Conservation (phyloP, 2,113 vertebrate species). For the Triplophysa tibetana region DNA sequence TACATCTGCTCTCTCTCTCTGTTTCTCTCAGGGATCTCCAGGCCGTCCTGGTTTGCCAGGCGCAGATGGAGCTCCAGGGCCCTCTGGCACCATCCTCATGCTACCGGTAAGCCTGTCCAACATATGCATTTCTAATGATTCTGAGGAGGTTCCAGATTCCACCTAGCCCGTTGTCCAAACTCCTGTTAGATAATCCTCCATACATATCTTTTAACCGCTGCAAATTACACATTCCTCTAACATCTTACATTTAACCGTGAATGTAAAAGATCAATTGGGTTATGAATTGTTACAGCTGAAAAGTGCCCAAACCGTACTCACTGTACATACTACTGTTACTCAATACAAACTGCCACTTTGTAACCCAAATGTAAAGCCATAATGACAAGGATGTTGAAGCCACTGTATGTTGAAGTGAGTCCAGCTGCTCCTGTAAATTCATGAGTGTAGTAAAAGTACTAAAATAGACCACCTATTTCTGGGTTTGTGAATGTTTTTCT, state of each 20-base stretch:
- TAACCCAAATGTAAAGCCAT: constrained; percentile 24
- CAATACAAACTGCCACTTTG: constrained; percentile 19
- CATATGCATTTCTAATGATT: background rate
- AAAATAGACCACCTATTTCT: constrained; percentile 27
- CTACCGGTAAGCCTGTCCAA: constrained; percentile 83
- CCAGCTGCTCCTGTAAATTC: constrained; percentile 14
- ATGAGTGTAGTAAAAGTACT: constrained; percentile 11
- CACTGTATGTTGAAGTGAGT: constrained; percentile 4
- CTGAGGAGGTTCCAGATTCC: background rate
- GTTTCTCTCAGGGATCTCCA: constrained; percentile 81
- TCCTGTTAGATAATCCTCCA: background rate
- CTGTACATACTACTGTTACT: background rate
- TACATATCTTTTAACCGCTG: background rate
- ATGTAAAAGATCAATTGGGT: constrained; percentile 1
- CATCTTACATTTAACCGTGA: background rate
- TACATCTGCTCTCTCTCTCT: constrained; percentile 17
- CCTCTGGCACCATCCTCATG: constrained; percentile 94
- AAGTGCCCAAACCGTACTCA: background rate
- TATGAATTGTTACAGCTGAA: constrained; percentile 25
- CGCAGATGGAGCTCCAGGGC: constrained; percentile 92
- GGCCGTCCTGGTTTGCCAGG: constrained; percentile 94
- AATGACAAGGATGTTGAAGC: constrained; percentile 7
- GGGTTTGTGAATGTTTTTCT: constrained; percentile 40
- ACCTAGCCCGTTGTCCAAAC: background rate
- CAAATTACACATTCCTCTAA: background rate